Conservation (phyloP, 1,140 invertebrate genomes). For the Tetragnatha versicolor region DNA sequence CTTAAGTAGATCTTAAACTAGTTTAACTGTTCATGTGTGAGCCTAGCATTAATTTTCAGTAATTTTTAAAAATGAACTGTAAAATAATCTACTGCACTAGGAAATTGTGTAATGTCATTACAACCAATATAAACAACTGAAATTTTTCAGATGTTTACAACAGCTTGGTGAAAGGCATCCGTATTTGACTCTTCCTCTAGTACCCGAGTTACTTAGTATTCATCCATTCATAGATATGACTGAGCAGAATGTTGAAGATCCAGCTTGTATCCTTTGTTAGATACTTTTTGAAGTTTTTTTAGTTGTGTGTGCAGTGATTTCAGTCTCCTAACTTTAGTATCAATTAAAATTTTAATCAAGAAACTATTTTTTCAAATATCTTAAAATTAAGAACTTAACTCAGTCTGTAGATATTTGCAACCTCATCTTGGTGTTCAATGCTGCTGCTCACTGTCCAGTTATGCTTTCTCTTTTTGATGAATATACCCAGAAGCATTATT, state of each 20-base stretch:
- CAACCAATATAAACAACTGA: too few species aligned
- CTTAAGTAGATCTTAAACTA: too few species aligned
- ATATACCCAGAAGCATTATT: constrained; percentile 88
- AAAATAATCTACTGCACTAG: not conserved
- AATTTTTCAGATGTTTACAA: constrained; percentile 76
- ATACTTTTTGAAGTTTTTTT: constrained; percentile 33
- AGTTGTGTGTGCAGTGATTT: not conserved
- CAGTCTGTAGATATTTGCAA: constrained; percentile 81
- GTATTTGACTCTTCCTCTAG: constrained; percentile 84
- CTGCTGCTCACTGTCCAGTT: constrained; percentile 85
- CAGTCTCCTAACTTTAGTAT: not conserved
- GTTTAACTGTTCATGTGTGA: too few species aligned
- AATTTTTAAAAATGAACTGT: too few species aligned
- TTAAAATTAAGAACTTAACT: constrained; percentile 6
- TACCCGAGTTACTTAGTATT: constrained; percentile 85
- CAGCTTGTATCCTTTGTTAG: constrained; percentile 72
- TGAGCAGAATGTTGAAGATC: constrained; percentile 95
- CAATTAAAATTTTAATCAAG: not conserved
- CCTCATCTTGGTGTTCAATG: constrained; percentile 93
- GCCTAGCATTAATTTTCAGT: too few species aligned
- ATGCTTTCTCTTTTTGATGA: constrained; percentile 92
- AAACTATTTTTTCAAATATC: not conserved
- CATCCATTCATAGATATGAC: constrained; percentile 97
- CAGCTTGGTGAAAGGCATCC: constrained; percentile 87
- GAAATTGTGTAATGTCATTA: not conserved